These are phyloP conservation scores for Bubalus kerabau DNA, from an alignment of 2,113 vertebrate species.

Conservation along the genomic window DNA sequence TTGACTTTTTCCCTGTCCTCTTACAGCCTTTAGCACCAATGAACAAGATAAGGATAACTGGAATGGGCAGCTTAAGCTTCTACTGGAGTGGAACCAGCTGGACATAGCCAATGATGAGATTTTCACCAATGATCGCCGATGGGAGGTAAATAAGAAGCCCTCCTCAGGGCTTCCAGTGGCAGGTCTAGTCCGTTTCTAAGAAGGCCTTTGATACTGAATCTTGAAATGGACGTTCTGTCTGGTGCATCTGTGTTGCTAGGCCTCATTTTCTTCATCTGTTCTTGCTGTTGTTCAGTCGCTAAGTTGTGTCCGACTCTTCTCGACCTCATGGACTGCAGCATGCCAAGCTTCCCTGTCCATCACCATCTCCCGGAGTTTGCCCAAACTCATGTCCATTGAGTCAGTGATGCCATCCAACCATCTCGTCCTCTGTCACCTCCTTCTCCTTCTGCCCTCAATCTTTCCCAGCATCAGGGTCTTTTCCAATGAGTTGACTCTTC, in stretches of 20 bases:
- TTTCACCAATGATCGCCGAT: conserved; percentile 84
- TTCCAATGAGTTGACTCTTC: background rate
- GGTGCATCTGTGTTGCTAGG: background rate
- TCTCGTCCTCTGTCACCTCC: background rate
- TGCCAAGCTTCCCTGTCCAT: background rate
- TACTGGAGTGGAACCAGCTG: conserved; percentile 87
- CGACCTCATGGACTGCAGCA: background rate
- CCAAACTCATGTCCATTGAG: background rate
- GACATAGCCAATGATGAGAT: conserved; percentile 84
- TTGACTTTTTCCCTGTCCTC: background rate
- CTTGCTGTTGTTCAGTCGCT: background rate
- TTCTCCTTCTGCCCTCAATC: background rate
- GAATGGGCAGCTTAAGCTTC: conserved; percentile 84
- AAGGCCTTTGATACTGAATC: fast-evolving
- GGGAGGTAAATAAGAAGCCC: conserved; percentile 77
- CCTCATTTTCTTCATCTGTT: background rate
- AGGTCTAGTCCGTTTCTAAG: fast-evolving
- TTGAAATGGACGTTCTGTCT: background rate
- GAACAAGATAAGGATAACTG: conserved; percentile 85
- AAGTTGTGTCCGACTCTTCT: background rate
- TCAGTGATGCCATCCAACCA: background rate
- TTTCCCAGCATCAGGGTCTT: background rate
- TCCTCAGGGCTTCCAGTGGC: fast-evolving
- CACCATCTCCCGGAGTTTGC: background rate
- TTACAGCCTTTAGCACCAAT: conserved; percentile 84